Percentiles rank a stretch among this genome's conserved stretches.
Conservation (phyloP, 2,888 invertebrate genomes). For the Itoplectis maculator region DNA sequence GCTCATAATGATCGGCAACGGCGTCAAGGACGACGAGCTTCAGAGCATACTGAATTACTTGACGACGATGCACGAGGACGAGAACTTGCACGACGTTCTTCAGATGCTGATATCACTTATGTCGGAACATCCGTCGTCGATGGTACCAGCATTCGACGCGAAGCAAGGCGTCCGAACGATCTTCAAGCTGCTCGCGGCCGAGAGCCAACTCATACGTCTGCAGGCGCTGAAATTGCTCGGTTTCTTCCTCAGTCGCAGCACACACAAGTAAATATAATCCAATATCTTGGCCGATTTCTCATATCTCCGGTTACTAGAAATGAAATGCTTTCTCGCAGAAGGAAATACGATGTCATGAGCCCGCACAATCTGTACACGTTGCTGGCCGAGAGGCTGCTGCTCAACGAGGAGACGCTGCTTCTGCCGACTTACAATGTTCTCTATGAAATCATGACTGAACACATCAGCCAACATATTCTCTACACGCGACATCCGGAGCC, state of each 20-base stretch:
- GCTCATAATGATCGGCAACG: slow-evolving; percentile 98
- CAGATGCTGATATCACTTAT: slow-evolving; percentile 98
- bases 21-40: slow-evolving; percentile 99
- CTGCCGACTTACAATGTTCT: slow-evolving; percentile 99
- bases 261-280: slow-evolving; percentile 93
- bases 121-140: slow-evolving; percentile 99
- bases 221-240: slow-evolving; percentile 98
- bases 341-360: slow-evolving; percentile 99
- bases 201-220: slow-evolving; percentile 97
- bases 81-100: slow-evolving; percentile 98
- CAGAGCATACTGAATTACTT: slow-evolving; percentile 99
- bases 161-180: slow-evolving; percentile 98
- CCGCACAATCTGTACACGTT: slow-evolving; percentile 99
- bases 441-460: slow-evolving; percentile 99
- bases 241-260: slow-evolving; percentile 98
- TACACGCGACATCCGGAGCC: slow-evolving; percentile 98
- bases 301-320: slow-evolving; percentile 45
- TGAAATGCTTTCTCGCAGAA: slow-evolving; percentile 86
- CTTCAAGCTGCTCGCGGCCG: slow-evolving; percentile 98
- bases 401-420: slow-evolving; percentile 95
- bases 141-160: slow-evolving; percentile 99
- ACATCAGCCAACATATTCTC: slow-evolving; percentile 97
- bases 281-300: background rate
- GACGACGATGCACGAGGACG: slow-evolving; percentile 99
- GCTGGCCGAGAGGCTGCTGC: slow-evolving; percentile 95